A percentile compares a stretch with the other conserved stretches of the same genome.
Conservation (phyloP, 2,797 vertebrate genomes). For the Rhinella marina region DNA sequence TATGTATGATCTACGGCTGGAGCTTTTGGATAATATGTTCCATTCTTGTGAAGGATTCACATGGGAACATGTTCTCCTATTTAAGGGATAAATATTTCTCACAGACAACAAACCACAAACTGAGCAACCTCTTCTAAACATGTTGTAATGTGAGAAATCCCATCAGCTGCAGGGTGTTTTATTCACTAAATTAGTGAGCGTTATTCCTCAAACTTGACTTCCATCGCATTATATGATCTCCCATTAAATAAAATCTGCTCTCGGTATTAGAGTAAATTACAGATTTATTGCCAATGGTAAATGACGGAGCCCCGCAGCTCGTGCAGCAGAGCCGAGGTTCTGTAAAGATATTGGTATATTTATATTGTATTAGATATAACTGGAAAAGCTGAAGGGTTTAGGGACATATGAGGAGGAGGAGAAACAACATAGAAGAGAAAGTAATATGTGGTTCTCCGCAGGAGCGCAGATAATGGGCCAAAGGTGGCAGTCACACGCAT, state of each 20-base stretch:
- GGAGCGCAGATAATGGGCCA: neutral
- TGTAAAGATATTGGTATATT: slow-evolving; percentile 41
- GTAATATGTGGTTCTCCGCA: neutral
- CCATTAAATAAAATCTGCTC: slow-evolving; percentile 63
- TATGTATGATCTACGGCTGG: neutral
- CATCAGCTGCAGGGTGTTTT: slow-evolving; percentile 79
- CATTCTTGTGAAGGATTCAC: slow-evolving; percentile 67
- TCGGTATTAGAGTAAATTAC: slow-evolving; percentile 53
- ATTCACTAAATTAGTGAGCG: slow-evolving; percentile 77
- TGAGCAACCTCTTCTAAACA: slow-evolving; percentile 77
- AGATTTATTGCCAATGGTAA: slow-evolving; percentile 57
- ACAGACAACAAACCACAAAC: slow-evolving; percentile 79
- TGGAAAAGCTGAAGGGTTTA: neutral
- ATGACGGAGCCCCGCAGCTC: slow-evolving; percentile 43
- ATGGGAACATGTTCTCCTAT: slow-evolving; percentile 67
- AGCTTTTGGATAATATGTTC: slow-evolving; percentile 4
- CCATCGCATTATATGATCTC: slow-evolving; percentile 72
- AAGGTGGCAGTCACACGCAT: neutral
- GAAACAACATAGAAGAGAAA: slow-evolving; percentile 13
- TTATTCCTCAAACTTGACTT: slow-evolving; percentile 71
- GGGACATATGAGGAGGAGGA: neutral
- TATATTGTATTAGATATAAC: slow-evolving; percentile 39
- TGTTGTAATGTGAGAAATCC: slow-evolving; percentile 82
- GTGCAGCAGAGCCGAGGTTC: slow-evolving; percentile 10
- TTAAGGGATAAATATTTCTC: slow-evolving; percentile 71